These are phyloP conservation scores for Leptocoma aspasia DNA, from an alignment of 2,113 vertebrate species.

Conservation along the genomic window DNA sequence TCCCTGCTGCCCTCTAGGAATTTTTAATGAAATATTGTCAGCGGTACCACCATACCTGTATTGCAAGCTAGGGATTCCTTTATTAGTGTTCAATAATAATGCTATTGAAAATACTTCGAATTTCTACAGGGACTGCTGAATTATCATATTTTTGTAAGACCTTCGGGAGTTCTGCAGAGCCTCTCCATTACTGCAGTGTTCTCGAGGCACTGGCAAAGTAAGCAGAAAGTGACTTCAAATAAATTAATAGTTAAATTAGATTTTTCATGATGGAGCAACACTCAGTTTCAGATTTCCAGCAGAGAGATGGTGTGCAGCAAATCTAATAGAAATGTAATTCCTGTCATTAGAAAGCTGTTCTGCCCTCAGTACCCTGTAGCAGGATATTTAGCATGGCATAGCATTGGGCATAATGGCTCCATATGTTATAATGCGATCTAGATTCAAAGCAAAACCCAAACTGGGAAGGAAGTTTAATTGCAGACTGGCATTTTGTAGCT, in stretches of 20 bases:
- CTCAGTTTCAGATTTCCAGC: neutral
- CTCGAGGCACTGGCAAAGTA: neutral
- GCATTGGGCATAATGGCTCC: neutral
- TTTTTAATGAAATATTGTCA: conserved; percentile 6
- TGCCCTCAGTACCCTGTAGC: neutral
- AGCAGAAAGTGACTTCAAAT: neutral
- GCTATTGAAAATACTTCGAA: neutral
- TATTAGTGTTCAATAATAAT: neutral
- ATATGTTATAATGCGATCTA: neutral
- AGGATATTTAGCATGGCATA: neutral
- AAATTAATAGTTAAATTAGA: neutral
- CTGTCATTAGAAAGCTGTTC: neutral
- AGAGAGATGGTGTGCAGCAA: neutral
- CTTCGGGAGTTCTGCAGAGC: neutral
- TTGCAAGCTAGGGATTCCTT: neutral
- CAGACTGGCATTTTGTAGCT: neutral
- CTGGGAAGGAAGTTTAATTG: neutral
- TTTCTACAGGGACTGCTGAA: neutral
- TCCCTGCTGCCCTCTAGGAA: conserved; percentile 49
- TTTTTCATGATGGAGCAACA: neutral
- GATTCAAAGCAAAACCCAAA: neutral
- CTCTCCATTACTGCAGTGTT: neutral
- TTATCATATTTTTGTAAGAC: neutral
- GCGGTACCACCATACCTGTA: neutral
- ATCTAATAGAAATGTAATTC: neutral